phyloP scores from a whole-genome alignment of 2,113 vertebrate species.

The Daboia siamensis region DNA sequence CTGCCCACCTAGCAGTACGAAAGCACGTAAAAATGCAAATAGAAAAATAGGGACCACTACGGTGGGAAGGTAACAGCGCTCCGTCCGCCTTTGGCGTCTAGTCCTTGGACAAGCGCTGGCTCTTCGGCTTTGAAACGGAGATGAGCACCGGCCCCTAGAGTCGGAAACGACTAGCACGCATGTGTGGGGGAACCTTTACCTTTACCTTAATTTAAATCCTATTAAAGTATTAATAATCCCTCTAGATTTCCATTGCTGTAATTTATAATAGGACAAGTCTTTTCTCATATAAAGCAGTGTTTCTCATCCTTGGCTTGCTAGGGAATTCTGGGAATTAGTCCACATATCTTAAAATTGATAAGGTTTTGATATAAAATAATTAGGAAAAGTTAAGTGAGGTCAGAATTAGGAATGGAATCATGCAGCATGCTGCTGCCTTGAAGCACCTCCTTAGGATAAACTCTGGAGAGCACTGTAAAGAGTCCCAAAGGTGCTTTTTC shows the following conservation, averaged over 20 bases:
- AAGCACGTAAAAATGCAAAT: too few species aligned
- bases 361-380: not conserved
- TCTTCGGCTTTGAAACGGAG: too few species aligned
- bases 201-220: not conserved
- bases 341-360: not conserved
- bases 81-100: too few species aligned
- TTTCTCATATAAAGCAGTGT: not conserved
- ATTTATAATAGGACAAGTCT: not conserved
- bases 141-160: too few species aligned
- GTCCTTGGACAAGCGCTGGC: too few species aligned
- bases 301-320: not conserved
- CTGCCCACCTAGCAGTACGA: too few species aligned
- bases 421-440: not conserved
- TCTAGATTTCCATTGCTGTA: not conserved
- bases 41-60: too few species aligned
- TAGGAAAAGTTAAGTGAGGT: not conserved
- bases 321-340: not conserved
- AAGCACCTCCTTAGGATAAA: not conserved
- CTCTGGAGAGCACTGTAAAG: not conserved
- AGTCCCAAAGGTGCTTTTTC: not conserved
- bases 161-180: too few species aligned
- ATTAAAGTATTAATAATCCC: not conserved
- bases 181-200: too few species aligned
- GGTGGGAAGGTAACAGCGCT: too few species aligned
- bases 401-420: not conserved